phyloP scores from a whole-genome alignment of 2,113 vertebrate genomes.

The Theropithecus gelada region DNA sequence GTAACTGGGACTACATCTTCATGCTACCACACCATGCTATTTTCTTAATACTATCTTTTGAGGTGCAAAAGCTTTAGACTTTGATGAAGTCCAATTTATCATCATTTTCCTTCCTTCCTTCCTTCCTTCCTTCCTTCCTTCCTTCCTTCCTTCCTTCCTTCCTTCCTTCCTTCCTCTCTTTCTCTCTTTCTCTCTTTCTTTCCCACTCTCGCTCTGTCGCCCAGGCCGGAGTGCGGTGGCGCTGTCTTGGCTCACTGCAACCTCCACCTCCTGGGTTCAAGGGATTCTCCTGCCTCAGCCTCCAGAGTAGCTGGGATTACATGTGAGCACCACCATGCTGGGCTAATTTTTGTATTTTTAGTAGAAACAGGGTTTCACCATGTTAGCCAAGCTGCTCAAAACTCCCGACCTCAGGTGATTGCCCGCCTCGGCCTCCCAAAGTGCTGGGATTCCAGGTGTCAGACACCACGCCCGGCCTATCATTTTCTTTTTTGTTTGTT shows the following conservation, averaged over 20 bases:
- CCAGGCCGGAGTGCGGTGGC: background rate
- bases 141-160: background rate
- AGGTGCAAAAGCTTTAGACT: background rate
- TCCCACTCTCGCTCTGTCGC: background rate
- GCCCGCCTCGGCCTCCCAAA: background rate
- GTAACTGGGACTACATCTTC: background rate
- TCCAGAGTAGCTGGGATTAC: background rate
- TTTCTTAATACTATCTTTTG: slow-evolving; percentile 10
- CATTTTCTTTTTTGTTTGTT: no score
- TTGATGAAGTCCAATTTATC: background rate
- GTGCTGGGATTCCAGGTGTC: background rate
- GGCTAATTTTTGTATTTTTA: background rate
- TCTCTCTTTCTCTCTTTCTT: no score
- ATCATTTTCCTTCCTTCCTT: slow-evolving; percentile 28
- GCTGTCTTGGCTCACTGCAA: background rate
- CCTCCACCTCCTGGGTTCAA: background rate
- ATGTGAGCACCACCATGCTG: background rate
- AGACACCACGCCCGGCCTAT: background rate
- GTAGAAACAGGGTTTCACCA: background rate
- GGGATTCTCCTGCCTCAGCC: background rate
- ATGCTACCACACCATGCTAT: background rate
- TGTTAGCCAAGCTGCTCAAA: background rate
- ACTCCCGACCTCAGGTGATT: background rate
- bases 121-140: background rate
- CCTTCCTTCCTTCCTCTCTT: background rate